Evolutionary conservation across 2,888 invertebrate species (phyloP).

Genomic region (Argyra leucocephala): DNA sequence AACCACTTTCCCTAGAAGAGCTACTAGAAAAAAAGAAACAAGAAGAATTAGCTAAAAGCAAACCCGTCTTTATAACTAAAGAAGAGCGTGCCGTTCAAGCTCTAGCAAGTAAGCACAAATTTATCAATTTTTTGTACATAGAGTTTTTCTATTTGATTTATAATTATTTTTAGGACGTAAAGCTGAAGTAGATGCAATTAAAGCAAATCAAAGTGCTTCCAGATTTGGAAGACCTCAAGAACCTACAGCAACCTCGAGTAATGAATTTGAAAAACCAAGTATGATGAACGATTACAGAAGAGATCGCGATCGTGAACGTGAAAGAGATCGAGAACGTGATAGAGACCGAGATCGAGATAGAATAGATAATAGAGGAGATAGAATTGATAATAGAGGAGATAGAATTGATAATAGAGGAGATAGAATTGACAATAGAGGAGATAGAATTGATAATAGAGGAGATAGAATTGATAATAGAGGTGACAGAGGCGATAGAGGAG

Average conservation of each 20-base stretch:
- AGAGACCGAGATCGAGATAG: conserved; percentile 31
- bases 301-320: conserved; percentile 41
- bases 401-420: no score
- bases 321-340: conserved; percentile 29
- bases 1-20: conserved; percentile 93
- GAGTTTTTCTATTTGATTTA: no score
- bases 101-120: conserved; percentile 47
- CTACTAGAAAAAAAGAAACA: conserved; percentile 90
- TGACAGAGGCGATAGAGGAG: no score
- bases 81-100: conserved; percentile 89
- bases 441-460: no score
- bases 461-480: no score
- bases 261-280: conserved; percentile 11
- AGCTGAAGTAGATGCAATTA: conserved; percentile 75
- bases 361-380: neutral
- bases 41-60: conserved; percentile 87
- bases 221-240: conserved; percentile 20
- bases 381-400: no score
- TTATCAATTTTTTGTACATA: no score
- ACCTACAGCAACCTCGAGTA: neutral
- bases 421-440: no score
- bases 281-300: conserved; percentile 45
- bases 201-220: conserved; percentile 51
- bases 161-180: conserved; percentile 52
- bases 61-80: conserved; percentile 94